Conservation (phyloP, 2,113 vertebrate genomes). For the Pomatostomus ruficeps region DNA sequence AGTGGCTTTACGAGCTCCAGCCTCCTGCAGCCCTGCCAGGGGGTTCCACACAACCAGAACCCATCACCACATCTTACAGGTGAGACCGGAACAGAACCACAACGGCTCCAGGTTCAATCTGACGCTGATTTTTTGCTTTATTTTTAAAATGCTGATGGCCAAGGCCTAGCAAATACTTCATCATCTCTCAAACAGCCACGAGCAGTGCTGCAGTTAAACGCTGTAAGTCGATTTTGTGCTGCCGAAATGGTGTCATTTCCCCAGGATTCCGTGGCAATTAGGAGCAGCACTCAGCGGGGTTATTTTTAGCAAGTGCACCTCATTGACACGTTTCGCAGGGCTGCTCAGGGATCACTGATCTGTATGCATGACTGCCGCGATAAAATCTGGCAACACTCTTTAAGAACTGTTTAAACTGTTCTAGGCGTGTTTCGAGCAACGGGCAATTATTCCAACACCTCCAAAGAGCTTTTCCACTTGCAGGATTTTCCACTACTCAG, state of each 20-base stretch:
- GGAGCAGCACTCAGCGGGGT: neutral
- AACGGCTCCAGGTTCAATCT: accelerated
- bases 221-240: neutral
- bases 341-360: conserved; percentile 50
- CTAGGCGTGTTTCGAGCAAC: conserved; percentile 70
- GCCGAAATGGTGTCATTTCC: neutral
- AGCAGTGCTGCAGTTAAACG: neutral
- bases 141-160: neutral
- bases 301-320: conserved; percentile 19
- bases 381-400: conserved; percentile 76
- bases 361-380: conserved; percentile 71
- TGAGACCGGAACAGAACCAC: neutral
- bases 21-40: neutral
- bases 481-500: conserved; percentile 77
- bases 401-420: conserved; percentile 73
- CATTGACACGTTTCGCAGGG: conserved; percentile 4
- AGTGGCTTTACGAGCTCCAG: neutral
- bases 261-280: neutral
- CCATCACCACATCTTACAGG: neutral
- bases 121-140: neutral
- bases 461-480: conserved; percentile 75
- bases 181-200: neutral
- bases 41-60: neutral
- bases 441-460: conserved; percentile 74
- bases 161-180: neutral